These are phyloP conservation scores for Odobenus rosmarus DNA, from an alignment of 2,113 vertebrate genomes.

Conservation along the genomic window DNA sequence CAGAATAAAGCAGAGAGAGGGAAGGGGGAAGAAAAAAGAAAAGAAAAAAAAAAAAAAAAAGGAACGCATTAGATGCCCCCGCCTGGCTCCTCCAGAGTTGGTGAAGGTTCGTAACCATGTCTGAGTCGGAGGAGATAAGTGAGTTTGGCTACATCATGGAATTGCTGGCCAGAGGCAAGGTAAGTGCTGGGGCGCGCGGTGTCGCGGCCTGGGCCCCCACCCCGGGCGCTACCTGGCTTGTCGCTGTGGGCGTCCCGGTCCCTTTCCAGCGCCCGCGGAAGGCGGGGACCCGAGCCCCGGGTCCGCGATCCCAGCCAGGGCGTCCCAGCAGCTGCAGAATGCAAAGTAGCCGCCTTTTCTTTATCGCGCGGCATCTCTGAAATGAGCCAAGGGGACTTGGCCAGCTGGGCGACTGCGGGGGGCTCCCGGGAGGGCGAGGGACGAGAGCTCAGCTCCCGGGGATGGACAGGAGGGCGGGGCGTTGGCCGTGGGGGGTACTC, in stretches of 20 bases:
- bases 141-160: slow-evolving; percentile 93
- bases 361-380: background rate
- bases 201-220: background rate
- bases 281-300: background rate
- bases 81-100: background rate
- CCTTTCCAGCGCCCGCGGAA: background rate
- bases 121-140: slow-evolving; percentile 85
- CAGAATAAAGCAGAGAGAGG: background rate
- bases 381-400: background rate
- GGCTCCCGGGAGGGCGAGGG: background rate
- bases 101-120: slow-evolving; percentile 82
- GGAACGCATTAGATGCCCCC: background rate
- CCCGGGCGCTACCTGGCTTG: background rate
- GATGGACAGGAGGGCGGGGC: background rate
- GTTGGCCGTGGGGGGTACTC: background rate
- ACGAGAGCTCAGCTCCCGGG: background rate
- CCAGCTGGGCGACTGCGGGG: background rate
- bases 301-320: background rate
- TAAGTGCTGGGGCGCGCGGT: slow-evolving; percentile 75
- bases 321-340: slow-evolving; percentile 1
- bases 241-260: background rate
- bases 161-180: slow-evolving; percentile 91
- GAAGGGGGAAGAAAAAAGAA: background rate
- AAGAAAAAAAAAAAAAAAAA: background rate
- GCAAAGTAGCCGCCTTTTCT: slow-evolving; percentile 31